phyloP scores from a whole-genome alignment of 2,797 vertebrate genomes.

The Geranospiza caerulescens region DNA sequence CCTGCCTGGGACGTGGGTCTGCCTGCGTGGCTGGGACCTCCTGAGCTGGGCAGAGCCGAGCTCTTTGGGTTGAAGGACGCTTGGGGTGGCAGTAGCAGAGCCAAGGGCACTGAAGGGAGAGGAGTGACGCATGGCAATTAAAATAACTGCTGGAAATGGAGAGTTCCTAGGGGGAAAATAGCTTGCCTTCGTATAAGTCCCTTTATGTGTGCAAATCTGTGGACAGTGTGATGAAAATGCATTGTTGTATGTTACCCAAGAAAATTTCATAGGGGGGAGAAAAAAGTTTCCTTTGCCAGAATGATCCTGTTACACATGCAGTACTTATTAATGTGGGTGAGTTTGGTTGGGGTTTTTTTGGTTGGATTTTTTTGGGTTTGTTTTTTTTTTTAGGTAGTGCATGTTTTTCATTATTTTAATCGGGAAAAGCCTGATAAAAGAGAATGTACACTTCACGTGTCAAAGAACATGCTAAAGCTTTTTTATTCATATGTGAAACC shows the following conservation, averaged over 20 bases:
- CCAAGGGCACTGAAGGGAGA: background rate
- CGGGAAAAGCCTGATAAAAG: conserved; percentile 24
- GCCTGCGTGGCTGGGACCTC: background rate
- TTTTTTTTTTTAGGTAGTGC: background rate
- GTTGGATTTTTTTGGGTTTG: too few relatives aligned
- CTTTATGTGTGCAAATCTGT: background rate
- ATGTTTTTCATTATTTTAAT: conserved; percentile 46
- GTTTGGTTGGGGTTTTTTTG: background rate
- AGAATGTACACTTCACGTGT: background rate
- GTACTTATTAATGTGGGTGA: background rate
- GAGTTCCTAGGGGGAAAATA: background rate
- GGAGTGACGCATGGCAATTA: background rate
- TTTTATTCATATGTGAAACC: background rate
- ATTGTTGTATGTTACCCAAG: background rate
- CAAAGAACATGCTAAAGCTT: background rate
- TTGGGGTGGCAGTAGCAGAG: background rate
- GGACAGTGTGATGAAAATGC: background rate
- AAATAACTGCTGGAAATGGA: background rate
- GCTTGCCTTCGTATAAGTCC: fast-evolving
- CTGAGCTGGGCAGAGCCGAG: background rate
- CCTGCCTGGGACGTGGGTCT: fast-evolving
- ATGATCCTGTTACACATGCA: background rate
- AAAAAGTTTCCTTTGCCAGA: background rate
- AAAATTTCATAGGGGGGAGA: background rate
- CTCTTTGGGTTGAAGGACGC: background rate